These are phyloP conservation scores for Panagrolaimus sp. DNA, from an alignment of 1,140 invertebrate species.

Conservation along the genomic window DNA sequence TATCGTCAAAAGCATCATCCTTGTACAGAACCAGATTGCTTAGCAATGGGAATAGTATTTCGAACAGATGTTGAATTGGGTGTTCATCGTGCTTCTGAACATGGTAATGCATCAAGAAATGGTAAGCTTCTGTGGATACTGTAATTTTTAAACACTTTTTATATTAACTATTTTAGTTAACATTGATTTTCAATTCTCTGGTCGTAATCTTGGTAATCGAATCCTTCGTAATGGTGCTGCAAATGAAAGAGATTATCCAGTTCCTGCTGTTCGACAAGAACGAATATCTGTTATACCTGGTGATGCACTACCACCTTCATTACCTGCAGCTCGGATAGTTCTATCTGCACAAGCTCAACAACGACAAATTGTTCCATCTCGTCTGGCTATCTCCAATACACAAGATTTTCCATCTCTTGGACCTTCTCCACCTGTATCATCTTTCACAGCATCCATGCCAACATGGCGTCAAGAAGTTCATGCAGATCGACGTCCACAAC, in stretches of 20 bases:
- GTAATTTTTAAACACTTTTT: too few species aligned
- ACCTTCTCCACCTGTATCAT: background rate
- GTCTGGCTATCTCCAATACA: background rate
- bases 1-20: slow-evolving; percentile 41
- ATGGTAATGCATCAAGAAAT: background rate
- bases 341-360: background rate
- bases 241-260: background rate
- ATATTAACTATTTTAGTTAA: too few species aligned
- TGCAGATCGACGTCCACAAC: background rate
- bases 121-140: too few species aligned
- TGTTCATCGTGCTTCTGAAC: slow-evolving; percentile 37
- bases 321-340: background rate
- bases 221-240: background rate
- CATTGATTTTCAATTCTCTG: slow-evolving; percentile 10
- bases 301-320: background rate
- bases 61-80: slow-evolving; percentile 41
- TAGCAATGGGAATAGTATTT: slow-evolving; percentile 49
- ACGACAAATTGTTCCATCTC: background rate
- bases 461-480: slow-evolving; percentile 13
- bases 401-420: background rate
- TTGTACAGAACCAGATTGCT: slow-evolving; percentile 41
- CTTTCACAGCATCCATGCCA: background rate
- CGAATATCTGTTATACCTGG: too few species aligned
- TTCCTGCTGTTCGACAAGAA: too few species aligned
- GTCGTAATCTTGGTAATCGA: background rate